Conservation (phyloP, 2,797 vertebrate species). For the Calcarius lapponicus region DNA sequence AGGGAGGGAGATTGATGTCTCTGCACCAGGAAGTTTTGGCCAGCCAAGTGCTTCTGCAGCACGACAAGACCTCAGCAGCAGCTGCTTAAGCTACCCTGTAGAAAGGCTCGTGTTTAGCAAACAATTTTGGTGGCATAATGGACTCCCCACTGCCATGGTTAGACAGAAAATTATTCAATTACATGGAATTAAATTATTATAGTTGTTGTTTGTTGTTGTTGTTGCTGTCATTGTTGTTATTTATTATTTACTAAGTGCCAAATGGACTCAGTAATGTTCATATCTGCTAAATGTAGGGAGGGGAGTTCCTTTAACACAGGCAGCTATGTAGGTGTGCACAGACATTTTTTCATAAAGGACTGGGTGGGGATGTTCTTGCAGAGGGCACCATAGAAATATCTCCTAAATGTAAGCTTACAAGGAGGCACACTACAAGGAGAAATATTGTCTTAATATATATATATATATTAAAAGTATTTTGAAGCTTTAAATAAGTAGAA, state of each 20-base stretch:
- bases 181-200: not conserved
- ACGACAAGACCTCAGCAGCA: slow-evolving; percentile 13
- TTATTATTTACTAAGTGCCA: slow-evolving; percentile 7
- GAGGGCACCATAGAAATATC: not conserved
- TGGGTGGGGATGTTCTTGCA: not conserved
- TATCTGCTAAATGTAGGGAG: not conserved
- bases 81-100: not conserved
- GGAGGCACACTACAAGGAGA: not conserved
- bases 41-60: not conserved
- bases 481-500: not conserved
- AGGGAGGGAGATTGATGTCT: slow-evolving; percentile 25
- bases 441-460: not conserved
- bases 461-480: not conserved
- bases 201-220: not conserved
- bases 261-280: not conserved
- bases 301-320: not conserved
- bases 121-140: slow-evolving; percentile 17
- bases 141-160: not conserved
- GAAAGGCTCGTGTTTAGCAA: slow-evolving; percentile 29
- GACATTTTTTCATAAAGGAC: not conserved
- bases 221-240: not conserved
- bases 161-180: slow-evolving; percentile 29
- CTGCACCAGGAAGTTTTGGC: slow-evolving; percentile 50
- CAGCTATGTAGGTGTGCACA: not conserved
- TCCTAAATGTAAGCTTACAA: not conserved